These are phyloP conservation scores for Adineta ricciae DNA, from an alignment of 2,888 invertebrate genomes.

Conservation along the genomic window DNA sequence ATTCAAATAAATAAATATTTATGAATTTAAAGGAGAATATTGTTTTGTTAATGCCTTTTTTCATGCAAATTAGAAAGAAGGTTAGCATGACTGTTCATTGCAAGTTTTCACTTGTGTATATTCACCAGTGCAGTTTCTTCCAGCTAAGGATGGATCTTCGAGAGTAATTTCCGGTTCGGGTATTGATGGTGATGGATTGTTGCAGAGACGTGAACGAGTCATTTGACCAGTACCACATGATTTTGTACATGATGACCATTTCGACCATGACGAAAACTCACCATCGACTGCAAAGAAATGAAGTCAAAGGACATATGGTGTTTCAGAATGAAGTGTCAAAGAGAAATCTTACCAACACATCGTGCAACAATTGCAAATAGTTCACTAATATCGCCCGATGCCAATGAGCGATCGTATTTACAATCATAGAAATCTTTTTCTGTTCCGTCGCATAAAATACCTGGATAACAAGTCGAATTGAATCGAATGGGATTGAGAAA, in stretches of 20 bases:
- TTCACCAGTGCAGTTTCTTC: neutral
- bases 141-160: neutral
- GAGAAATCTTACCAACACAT: neutral
- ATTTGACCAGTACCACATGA: slow-evolving; percentile 21
- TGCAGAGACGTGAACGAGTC: slow-evolving; percentile 17
- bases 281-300: slow-evolving; percentile 24
- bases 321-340: neutral
- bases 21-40: neutral
- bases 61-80: too few relatives aligned
- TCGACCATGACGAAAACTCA: slow-evolving; percentile 22
- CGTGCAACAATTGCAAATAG: neutral
- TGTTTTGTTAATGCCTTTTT: neutral
- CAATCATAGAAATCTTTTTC: neutral
- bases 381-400: neutral
- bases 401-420: neutral
- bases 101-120: neutral
- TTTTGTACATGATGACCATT: slow-evolving; percentile 25
- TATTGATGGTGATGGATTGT: slow-evolving; percentile 20
- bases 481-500: neutral
- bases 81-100: neutral
- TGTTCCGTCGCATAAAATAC: neutral
- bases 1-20: neutral
- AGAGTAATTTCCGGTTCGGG: neutral
- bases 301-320: neutral
- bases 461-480: neutral